Evolutionary conservation across 2,888 invertebrate genomes (phyloP).

Genomic region (Argyresthia albistria): DNA sequence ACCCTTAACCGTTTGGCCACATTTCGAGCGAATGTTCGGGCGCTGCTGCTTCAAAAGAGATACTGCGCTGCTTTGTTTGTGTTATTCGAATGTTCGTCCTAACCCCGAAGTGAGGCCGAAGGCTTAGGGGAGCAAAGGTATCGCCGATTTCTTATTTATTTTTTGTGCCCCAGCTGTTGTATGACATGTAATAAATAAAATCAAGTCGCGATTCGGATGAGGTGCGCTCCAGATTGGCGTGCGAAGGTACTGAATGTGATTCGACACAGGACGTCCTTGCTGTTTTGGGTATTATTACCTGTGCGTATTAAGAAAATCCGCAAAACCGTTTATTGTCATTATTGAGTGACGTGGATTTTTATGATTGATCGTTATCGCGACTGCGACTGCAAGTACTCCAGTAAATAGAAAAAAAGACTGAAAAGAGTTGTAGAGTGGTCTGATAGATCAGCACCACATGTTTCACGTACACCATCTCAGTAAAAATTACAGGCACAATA

Average conservation of each 20-base stretch:
- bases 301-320: neutral
- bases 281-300: conserved; percentile 33
- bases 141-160: conserved; percentile 50
- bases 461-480: too few species aligned
- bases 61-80: too few species aligned
- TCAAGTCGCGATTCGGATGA: conserved; percentile 65
- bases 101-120: conserved; percentile 28
- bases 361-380: neutral
- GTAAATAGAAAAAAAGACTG: too few species aligned
- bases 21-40: too few species aligned
- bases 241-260: conserved; percentile 25
- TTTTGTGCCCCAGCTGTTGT: conserved; percentile 66
- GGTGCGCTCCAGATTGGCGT: conserved; percentile 48
- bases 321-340: conserved; percentile 1
- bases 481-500: too few species aligned
- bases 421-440: too few species aligned
- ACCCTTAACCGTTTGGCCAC: conserved; percentile 18
- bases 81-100: conserved; percentile 11
- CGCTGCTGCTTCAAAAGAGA: too few species aligned
- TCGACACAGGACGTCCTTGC: conserved; percentile 68
- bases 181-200: conserved; percentile 69
- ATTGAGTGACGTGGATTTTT: neutral
- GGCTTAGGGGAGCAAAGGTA: conserved; percentile 27
- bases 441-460: too few species aligned
- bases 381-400: too few species aligned